phyloP scores from a whole-genome alignment of 2,797 vertebrate genomes.

The Lacerta viridis region DNA sequence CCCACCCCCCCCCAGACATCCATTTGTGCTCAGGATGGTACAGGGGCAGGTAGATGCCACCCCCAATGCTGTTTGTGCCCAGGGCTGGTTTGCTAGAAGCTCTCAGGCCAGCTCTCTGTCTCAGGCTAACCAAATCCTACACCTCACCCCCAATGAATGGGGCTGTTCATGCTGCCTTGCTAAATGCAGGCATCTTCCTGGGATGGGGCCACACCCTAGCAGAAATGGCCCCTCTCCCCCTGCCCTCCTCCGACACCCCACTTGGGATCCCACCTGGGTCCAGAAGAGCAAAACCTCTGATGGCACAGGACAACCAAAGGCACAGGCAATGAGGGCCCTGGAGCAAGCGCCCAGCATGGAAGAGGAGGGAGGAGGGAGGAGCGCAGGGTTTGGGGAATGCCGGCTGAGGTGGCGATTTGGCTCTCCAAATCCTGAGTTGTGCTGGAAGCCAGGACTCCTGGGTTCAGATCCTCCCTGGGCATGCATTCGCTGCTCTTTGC shows the following conservation, averaged over 20 bases:
- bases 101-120: neutral
- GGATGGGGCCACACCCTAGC: neutral
- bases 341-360: no score
- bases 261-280: no score
- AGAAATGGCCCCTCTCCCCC: neutral
- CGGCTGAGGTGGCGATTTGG: neutral
- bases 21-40: no score
- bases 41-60: no score
- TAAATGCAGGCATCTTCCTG: neutral
- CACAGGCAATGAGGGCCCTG: no score
- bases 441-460: neutral
- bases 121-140: neutral
- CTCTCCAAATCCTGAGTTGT: neutral
- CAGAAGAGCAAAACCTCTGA: no score
- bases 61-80: no score
- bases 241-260: neutral
- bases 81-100: neutral
- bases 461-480: neutral
- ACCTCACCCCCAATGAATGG: no score
- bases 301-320: no score
- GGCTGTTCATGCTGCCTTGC: neutral
- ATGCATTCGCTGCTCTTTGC: no score
- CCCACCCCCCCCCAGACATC: no score
- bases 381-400: neutral
- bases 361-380: neutral